These are phyloP conservation scores for Danio rerio DNA, from an alignment of 2,113 vertebrate genomes.

Conservation along the genomic window GRCz12tu NC_133192.1:23945001-23945500, in stretches of 20 bases:
- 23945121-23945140: slow-evolving; percentile 81
- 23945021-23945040: slow-evolving; percentile 50
- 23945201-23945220: slow-evolving; percentile 64
- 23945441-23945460: slow-evolving; percentile 51
- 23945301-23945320: slow-evolving; percentile 12
- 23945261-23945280: slow-evolving; percentile 2
- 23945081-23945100: slow-evolving; percentile 62
- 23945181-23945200: slow-evolving; percentile 77
- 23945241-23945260: neutral
- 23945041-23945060: slow-evolving; percentile 55
- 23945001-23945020: slow-evolving; percentile 23
- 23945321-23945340: slow-evolving; percentile 35
- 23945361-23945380: neutral
- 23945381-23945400: neutral
- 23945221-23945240: neutral
- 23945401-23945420: neutral
- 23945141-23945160: slow-evolving; percentile 76
- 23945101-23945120: slow-evolving; percentile 67
- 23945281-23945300: neutral
- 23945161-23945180: slow-evolving; percentile 75
- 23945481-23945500: slow-evolving; percentile 57
- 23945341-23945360: slow-evolving; percentile 47
- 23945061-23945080: slow-evolving; percentile 57
- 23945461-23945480: slow-evolving; percentile 22
- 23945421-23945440: slow-evolving; percentile 50